Conservation (phyloP, 2,797 vertebrate species). For the Bucorvus abyssinicus region DNA sequence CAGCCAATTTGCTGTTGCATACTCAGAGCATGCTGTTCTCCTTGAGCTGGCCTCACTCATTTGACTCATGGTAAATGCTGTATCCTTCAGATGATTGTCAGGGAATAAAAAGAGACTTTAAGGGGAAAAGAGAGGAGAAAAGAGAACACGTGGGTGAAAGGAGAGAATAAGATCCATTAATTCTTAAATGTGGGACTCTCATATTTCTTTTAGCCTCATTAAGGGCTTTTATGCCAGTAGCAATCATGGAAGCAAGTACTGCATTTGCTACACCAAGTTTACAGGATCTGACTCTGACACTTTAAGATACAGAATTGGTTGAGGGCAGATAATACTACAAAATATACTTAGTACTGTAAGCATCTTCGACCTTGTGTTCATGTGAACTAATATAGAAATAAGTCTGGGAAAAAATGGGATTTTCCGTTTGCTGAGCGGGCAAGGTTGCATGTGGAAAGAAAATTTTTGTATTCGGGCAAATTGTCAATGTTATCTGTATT, state of each 20-base stretch:
- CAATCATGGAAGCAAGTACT: neutral
- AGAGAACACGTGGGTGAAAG: neutral
- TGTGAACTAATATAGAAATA: neutral
- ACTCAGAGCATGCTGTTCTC: neutral
- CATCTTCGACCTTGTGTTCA: neutral
- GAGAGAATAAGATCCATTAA: neutral
- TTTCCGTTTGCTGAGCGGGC: neutral
- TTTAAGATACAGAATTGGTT: neutral
- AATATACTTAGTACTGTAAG: neutral
- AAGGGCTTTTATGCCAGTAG: neutral
- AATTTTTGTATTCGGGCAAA: neutral
- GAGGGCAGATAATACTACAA: neutral
- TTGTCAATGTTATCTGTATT: neutral
- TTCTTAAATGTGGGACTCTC: neutral
- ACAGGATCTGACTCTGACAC: neutral
- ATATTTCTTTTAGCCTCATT: neutral
- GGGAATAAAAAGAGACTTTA: neutral
- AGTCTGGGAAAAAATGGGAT: fast-evolving
- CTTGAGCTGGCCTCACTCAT: neutral
- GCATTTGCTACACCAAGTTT: neutral
- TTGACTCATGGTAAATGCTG: neutral
- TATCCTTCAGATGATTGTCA: neutral
- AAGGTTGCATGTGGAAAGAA: neutral
- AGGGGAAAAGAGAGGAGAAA: neutral
- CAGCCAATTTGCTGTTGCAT: neutral